Evolutionary conservation across 1,140 invertebrate genomes (phyloP).

Genomic region (Trichonephila inaurata): DNA sequence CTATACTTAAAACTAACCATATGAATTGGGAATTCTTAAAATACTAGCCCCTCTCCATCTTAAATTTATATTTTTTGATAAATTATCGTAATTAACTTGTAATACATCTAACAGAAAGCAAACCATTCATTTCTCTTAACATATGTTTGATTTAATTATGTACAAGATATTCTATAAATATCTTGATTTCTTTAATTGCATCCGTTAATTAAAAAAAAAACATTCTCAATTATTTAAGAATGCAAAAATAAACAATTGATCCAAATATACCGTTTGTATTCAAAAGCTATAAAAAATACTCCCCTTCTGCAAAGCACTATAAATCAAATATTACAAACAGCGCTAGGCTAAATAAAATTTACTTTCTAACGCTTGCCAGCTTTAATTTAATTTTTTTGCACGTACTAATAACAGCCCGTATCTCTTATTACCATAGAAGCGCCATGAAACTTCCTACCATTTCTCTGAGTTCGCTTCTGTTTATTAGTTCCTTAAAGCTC

Average conservation of each 20-base stretch:
- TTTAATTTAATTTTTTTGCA: neutral
- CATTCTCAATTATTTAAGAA: no score
- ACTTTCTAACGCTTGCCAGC: neutral
- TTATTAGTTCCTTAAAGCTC: slow-evolving; percentile 2
- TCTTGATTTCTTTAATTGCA: no score
- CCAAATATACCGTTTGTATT: neutral
- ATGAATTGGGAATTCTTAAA: no score
- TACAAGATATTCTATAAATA: no score
- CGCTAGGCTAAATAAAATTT: slow-evolving; percentile 13
- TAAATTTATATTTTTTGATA: no score
- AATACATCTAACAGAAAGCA: no score
- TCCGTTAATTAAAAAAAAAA: no score
- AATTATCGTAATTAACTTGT: no score
- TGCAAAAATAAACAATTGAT: neutral
- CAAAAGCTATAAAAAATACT: neutral
- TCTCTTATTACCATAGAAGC: slow-evolving; percentile 26
- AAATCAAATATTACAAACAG: neutral
- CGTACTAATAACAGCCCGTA: neutral
- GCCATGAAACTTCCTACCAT: slow-evolving; percentile 5
- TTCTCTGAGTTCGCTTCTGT: neutral
- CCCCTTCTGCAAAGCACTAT: neutral
- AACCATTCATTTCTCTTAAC: no score
- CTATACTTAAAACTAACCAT: no score
- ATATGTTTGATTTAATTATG: no score
- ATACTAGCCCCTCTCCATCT: no score